phyloP scores from a whole-genome alignment of 1,140 invertebrate species.

The Calycopis cecrops region DNA sequence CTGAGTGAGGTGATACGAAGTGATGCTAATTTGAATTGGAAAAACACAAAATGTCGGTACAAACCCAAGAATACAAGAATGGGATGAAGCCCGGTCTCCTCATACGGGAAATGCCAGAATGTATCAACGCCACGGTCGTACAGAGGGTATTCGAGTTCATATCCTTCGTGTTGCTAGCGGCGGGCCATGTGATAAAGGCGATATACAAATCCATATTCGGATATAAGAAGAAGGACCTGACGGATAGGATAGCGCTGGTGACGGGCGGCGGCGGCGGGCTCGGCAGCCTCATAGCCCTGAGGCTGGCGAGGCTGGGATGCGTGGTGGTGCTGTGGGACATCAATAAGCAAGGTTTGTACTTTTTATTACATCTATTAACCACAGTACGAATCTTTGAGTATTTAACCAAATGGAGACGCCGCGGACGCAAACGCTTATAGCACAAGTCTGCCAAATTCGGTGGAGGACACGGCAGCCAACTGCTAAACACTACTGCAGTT shows the following conservation, averaged over 20 bases:
- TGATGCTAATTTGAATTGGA: slow-evolving; percentile 9
- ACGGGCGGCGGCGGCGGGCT: slow-evolving; percentile 94
- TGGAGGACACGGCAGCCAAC: too few species aligned
- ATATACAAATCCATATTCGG: slow-evolving; percentile 73
- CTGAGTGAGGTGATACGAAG: background rate
- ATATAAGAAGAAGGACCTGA: slow-evolving; percentile 76
- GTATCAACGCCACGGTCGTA: slow-evolving; percentile 62
- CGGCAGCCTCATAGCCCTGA: slow-evolving; percentile 87
- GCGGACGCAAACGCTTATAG: too few species aligned
- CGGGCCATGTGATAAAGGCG: slow-evolving; percentile 73
- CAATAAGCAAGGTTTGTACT: slow-evolving; percentile 83
- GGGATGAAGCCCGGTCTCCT: slow-evolving; percentile 62
- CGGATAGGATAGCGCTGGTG: slow-evolving; percentile 86
- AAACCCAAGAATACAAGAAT: slow-evolving; percentile 58
- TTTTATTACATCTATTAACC: too few species aligned
- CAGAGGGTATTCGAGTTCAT: slow-evolving; percentile 77
- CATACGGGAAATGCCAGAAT: slow-evolving; percentile 63
- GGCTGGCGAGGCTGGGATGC: slow-evolving; percentile 87
- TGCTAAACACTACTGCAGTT: too few species aligned
- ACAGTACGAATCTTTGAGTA: too few species aligned
- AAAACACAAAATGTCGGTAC: slow-evolving; percentile 44
- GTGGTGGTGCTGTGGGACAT: slow-evolving; percentile 94
- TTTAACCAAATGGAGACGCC: too few species aligned
- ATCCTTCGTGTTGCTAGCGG: slow-evolving; percentile 76
- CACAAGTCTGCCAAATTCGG: too few species aligned